Evolutionary conservation across 2,797 vertebrate species (phyloP), one percentile per base, ranked within the genome.

Genomic region (Ara ararauna): DNA sequence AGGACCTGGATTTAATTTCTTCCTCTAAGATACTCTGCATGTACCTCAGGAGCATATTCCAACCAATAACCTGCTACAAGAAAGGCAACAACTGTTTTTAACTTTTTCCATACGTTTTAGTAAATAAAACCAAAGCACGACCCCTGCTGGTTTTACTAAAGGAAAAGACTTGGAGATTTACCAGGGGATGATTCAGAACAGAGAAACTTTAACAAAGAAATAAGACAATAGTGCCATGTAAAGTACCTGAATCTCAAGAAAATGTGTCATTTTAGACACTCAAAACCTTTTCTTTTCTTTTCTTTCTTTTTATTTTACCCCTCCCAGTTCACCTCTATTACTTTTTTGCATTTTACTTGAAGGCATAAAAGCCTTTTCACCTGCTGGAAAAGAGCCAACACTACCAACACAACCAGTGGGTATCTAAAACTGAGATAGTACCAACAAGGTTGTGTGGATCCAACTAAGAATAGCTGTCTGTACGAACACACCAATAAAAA

Each of bases 41-140:
- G 5, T 10, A 71, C 21, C 7, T 19, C 14, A 67, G 60, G 24
- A 53, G 60, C 0, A 1, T 10, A 50, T 29, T 58, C 34, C 20
- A 30, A 67, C 17, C 22, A 51, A 27, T 9, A 66, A 23, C 5
- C 15, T 67, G 9, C 44, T 44, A 3, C 22, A 84, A 48, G 30
- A 48, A 81, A 81, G 10, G 13, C 29, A 48, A 7, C 1, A 0
- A 32, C 8, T 8, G 2, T 44, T n/a, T 50, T 36, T 22, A 9
- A 0, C 23, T 30, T n/a, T 26, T 22, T 7, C 8, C 23, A 47
- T 3, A 2, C 2, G 2, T 23, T 38, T 38, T 24, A 47, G 20
- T 4, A 36, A 73, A 65, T 20, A 27, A 44, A 87, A 40, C 0
- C 7, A 15, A 29, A 42, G 16, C 5, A 6, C 9, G 24, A 53